Base-by-base conservation (phyloP, 53 echinoderm and acorn worm genomes). In the Glandiceps talaboti region DNA sequence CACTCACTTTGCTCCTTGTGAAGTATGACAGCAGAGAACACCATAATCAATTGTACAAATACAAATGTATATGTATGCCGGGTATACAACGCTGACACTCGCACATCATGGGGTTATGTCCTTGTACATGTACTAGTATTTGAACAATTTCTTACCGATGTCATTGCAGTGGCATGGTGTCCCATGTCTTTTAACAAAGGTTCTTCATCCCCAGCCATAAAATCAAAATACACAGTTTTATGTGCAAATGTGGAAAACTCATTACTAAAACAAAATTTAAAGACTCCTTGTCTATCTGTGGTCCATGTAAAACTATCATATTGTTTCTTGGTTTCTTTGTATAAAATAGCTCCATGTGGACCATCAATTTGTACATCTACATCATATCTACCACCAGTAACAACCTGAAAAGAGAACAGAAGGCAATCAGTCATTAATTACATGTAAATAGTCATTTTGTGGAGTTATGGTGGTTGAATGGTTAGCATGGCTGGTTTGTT, bases 211-310 rank as follows among this genome's bases (percentile, higher is more conserved):
- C 96, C 96, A 10, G 80, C 91, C 80, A 92, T 82, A 73, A 95
- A 95, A 84, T 95, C 96, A 90, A 95, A 95, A 82, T 95, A 95
- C 20, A 95, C 96, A 31, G 90, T 88, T 81, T 95, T 95, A 79
- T 95, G 96, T 31, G 96, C 89, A 82, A 95, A 95, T 1, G 96
- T 95, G 30, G 96, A 95, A 79, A 95, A 95, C 76, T 95, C 96
- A 32, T 95, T 95, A 86, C 96, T 95, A 86, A 95, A 95, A 87
- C 96, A 95, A 83, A 95, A 95, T 76, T 95, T 92, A 76, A 83
- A 88, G 31, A 86, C 84, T n/a, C 92, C 89, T 75, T 90, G 86
- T 29, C 82, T 45, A 28, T 82, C 81, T 27, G 96, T 80, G 0
- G 92, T 92, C 83, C 90, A 92, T 30, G 88, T 90, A 77, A 83